Percentiles rank a stretch among this genome's conserved stretches.
Evolutionary conservation across 2,113 vertebrate genomes (phyloP).

Genomic region (Rissa tridactyla): DNA sequence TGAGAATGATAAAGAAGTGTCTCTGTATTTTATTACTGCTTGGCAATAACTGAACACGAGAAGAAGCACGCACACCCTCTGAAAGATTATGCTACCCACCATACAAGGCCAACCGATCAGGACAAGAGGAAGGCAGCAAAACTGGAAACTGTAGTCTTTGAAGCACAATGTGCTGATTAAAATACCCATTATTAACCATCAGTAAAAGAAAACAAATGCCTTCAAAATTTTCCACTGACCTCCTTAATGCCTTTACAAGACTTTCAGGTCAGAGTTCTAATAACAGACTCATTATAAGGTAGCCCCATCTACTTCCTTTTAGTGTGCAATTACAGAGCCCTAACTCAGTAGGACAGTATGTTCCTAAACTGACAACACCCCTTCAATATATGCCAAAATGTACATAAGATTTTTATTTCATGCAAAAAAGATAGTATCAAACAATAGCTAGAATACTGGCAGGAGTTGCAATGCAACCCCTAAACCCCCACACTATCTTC

Average conservation of each 20-base stretch:
- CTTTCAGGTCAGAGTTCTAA: not conserved
- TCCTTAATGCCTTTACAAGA: not conserved
- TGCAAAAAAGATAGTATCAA: not conserved
- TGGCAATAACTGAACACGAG: not conserved
- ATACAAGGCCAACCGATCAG: not conserved
- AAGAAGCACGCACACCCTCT: not conserved
- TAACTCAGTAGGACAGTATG: not conserved
- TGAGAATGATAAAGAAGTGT: not conserved
- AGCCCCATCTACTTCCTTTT: not conserved
- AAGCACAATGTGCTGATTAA: not conserved
- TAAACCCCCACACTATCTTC: not conserved
- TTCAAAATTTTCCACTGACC: not conserved
- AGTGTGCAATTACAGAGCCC: not conserved
- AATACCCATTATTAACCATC: not conserved
- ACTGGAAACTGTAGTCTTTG: not conserved
- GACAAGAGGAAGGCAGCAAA: not conserved
- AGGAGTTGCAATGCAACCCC: not conserved
- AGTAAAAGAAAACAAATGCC: not conserved
- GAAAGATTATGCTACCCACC: not conserved
- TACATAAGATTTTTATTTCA: not conserved
- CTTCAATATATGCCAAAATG: not conserved
- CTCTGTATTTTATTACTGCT: not conserved
- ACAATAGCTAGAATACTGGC: not conserved
- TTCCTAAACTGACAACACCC: not conserved
- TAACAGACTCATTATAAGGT: not conserved